Conservation (phyloP, 2,888 invertebrate genomes). For the Pandemis corylana region DNA sequence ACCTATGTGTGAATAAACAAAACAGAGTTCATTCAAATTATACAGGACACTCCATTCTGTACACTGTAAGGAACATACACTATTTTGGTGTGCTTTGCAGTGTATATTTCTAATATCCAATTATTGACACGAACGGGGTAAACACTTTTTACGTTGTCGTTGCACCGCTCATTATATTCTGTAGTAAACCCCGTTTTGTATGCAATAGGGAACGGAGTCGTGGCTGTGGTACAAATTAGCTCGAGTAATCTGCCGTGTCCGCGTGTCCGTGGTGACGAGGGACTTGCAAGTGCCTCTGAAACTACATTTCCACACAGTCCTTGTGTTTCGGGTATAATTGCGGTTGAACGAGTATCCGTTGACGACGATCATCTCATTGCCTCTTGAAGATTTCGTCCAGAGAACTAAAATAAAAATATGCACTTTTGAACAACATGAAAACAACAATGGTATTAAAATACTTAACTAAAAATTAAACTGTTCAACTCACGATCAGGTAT, state of each 20-base stretch:
- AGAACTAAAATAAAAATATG: conserved; percentile 20
- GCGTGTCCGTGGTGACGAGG: not conserved
- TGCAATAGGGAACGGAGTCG: conserved; percentile 23
- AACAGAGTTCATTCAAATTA: too few relatives aligned
- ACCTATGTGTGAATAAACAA: too few relatives aligned
- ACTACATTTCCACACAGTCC: conserved; percentile 38
- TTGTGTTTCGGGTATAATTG: not conserved
- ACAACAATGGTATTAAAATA: too few relatives aligned
- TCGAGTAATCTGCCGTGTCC: not conserved
- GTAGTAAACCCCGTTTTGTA: not conserved
- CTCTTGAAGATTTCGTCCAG: conserved; percentile 9
- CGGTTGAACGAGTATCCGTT: conserved; percentile 14
- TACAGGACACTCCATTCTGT: too few relatives aligned
- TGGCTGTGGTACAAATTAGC: conserved; percentile 18
- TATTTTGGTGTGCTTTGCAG: too few relatives aligned
- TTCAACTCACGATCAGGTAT: too few relatives aligned
- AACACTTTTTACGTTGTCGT: too few relatives aligned
- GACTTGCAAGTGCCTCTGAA: not conserved
- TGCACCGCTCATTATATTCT: not conserved
- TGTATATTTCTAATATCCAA: too few relatives aligned
- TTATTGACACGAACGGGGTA: too few relatives aligned
- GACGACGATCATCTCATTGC: conserved; percentile 11
- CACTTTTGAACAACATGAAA: not conserved
- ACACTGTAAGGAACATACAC: too few relatives aligned
- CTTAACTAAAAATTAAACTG: too few relatives aligned